Evolutionary conservation across 2,113 vertebrate species (phyloP).

Genomic region (Amphilophus citrinellus): DNA sequence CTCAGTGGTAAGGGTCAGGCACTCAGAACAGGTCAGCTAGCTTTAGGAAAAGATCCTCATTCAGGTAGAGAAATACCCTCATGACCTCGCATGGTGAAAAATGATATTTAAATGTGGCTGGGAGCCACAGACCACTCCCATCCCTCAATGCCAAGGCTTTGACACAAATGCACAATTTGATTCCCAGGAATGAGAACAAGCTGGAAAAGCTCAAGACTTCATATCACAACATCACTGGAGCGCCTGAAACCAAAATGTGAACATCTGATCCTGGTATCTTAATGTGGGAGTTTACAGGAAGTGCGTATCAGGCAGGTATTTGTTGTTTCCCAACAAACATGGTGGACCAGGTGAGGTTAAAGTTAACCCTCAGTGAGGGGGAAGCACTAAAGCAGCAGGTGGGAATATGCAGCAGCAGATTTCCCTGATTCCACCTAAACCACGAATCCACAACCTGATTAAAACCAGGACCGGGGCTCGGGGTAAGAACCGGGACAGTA

Average conservation of each 20-base stretch:
- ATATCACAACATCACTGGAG: no score
- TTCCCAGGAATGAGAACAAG: not conserved
- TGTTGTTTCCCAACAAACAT: not conserved
- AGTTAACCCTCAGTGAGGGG: not conserved
- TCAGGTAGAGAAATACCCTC: not conserved
- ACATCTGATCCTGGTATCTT: conserved; percentile 5
- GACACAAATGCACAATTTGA: not conserved
- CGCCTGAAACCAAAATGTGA: not conserved
- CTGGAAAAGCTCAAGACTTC: not conserved
- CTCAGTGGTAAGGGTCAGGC: not conserved
- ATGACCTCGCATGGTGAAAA: not conserved
- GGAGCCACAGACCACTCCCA: no score
- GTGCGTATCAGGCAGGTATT: not conserved
- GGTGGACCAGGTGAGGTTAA: not conserved
- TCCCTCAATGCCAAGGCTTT: not conserved
- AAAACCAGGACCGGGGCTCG: not conserved
- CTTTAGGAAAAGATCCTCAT: not conserved
- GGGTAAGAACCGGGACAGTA: no score
- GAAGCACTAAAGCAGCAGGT: not conserved
- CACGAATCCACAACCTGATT: no score
- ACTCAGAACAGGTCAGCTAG: not conserved
- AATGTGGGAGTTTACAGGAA: not conserved
- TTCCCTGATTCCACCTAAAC: no score
- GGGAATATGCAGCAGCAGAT: no score
- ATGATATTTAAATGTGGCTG: not conserved